Conservation (phyloP, 2,113 vertebrate species). For the Colinus virginianus region DNA sequence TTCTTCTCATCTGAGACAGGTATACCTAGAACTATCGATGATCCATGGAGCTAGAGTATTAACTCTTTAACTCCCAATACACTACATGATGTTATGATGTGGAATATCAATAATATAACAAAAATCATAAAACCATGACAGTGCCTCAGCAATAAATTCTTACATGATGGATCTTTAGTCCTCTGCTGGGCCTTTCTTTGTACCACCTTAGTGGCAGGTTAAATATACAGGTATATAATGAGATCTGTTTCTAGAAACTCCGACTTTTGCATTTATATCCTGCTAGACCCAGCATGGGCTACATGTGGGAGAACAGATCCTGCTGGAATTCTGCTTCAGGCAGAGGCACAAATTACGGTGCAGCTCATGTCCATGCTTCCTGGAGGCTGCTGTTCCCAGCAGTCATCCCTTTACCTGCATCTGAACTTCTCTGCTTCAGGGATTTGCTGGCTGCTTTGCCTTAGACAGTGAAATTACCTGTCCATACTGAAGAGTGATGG, state of each 20-base stretch:
- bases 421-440: not conserved
- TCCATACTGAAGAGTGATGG: not conserved
- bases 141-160: rapidly evolving
- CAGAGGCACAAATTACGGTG: not conserved
- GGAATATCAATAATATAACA: too few relatives aligned
- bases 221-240: not conserved
- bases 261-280: not conserved
- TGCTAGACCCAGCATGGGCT: not conserved
- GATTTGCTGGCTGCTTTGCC: not conserved
- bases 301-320: not conserved
- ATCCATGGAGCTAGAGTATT: too few relatives aligned
- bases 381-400: not conserved
- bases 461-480: not conserved
- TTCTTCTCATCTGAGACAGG: too few relatives aligned
- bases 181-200: not conserved
- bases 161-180: not conserved
- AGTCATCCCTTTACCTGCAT: not conserved
- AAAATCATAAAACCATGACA: too few relatives aligned
- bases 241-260: not conserved
- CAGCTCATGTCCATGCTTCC: rapidly evolving
- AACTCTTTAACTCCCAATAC: too few relatives aligned
- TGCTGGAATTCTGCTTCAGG: not conserved
- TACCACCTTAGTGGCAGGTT: rapidly evolving
- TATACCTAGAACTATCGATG: too few relatives aligned
- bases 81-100: too few relatives aligned